These are phyloP conservation scores for Chromobotia macracanthus DNA, from an alignment of 2,797 vertebrate species.

Conservation along the genomic window DNA sequence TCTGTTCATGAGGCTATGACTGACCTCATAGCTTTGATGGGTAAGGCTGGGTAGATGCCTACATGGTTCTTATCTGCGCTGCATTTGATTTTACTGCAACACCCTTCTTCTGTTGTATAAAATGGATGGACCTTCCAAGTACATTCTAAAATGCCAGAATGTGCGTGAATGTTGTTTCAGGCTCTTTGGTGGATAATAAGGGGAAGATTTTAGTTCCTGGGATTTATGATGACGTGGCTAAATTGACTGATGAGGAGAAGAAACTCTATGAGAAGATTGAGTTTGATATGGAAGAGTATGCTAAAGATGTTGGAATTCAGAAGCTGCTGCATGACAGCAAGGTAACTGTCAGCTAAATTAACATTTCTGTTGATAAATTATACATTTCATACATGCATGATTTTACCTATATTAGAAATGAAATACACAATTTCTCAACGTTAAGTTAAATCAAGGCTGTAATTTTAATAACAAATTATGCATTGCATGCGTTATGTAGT, in stretches of 20 bases:
- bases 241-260: conserved; percentile 83
- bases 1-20: conserved; percentile 96
- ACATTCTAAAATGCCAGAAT: conserved; percentile 1
- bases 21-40: conserved; percentile 90
- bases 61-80: too few relatives aligned
- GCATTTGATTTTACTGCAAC: too few relatives aligned
- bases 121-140: not conserved
- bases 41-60: conserved; percentile 67
- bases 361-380: too few relatives aligned
- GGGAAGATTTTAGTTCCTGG: conserved; percentile 87
- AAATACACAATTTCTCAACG: not conserved
- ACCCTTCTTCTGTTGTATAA: not conserved
- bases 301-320: conserved; percentile 82
- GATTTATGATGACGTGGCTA: conserved; percentile 81
- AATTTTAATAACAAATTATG: too few relatives aligned
- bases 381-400: too few relatives aligned
- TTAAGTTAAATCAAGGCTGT: too few relatives aligned
- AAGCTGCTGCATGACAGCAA: conserved; percentile 84
- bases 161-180: conserved; percentile 66
- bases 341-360: conserved; percentile 65
- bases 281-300: conserved; percentile 89
- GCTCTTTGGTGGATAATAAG: conserved; percentile 82
- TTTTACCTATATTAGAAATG: not conserved
- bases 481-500: too few relatives aligned
- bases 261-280: conserved; percentile 89